phyloP scores from a whole-genome alignment of 2,888 invertebrate species.

The Tenodera sinensis region DNA sequence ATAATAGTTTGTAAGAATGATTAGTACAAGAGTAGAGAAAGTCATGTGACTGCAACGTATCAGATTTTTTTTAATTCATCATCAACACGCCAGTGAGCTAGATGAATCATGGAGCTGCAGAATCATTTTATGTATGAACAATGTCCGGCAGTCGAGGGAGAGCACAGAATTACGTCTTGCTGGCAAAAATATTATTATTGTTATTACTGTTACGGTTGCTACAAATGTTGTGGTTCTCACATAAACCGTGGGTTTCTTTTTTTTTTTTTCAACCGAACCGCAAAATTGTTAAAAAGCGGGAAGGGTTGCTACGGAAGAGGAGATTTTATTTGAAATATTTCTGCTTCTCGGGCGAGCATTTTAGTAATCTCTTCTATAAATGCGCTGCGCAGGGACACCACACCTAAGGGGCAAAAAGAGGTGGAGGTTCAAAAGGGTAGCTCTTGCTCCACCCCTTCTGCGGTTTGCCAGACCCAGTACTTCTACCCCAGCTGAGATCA shows the following conservation, averaged over 20 bases:
- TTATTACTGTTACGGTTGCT: background rate
- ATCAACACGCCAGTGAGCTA: background rate
- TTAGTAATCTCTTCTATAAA: background rate
- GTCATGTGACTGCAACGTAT: no score
- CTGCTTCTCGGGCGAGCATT: background rate
- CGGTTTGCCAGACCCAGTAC: background rate
- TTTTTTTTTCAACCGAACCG: background rate
- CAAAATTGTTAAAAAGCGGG: background rate
- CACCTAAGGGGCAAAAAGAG: background rate
- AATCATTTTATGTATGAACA: background rate
- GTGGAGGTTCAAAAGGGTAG: background rate
- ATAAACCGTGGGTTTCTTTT: background rate
- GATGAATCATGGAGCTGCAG: background rate
- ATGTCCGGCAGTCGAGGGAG: background rate
- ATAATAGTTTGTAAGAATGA: no score
- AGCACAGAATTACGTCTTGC: background rate
- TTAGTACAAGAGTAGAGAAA: no score
- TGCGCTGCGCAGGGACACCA: background rate
- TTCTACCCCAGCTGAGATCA: background rate
- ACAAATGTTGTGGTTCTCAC: background rate
- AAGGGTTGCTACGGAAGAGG: background rate
- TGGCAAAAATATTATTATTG: background rate
- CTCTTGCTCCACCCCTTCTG: background rate
- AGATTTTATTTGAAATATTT: background rate
- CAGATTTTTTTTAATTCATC: no score